Percentiles rank a stretch among this genome's conserved stretches.
phyloP scores from a whole-genome alignment of 2,888 invertebrate species.

The Tipula lateralis region DNA sequence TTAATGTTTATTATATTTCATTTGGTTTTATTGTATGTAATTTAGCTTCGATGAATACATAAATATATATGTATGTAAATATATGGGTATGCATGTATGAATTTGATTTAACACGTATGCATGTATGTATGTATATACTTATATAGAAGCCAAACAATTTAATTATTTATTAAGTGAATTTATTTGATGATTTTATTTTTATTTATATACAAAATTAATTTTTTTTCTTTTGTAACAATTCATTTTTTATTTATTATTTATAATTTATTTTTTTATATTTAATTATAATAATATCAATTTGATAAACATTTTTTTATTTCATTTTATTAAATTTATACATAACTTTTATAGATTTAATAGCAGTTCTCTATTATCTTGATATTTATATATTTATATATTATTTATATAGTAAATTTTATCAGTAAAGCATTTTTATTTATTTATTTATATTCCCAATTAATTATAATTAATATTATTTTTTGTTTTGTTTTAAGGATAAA shows the following conservation, averaged over 20 bases:
- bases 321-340: conserved; percentile 7
- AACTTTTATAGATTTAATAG: conserved; percentile 13
- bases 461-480: background rate
- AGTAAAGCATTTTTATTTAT: background rate
- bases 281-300: background rate
- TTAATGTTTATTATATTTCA: background rate
- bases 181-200: background rate
- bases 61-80: background rate
- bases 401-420: background rate
- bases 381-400: background rate
- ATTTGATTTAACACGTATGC: background rate
- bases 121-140: background rate
- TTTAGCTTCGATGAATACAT: background rate
- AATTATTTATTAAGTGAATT: background rate
- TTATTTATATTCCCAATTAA: background rate
- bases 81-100: background rate
- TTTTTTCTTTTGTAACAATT: background rate
- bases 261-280: background rate
- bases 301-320: background rate
- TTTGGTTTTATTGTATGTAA: background rate
- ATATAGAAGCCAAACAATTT: background rate
- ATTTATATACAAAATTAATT: background rate
- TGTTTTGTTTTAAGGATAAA: background rate
- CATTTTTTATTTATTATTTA: background rate
- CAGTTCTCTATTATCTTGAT: background rate